Evolutionary conservation across 1,140 invertebrate species (phyloP), one percentile per base, ranked within the genome.

Genomic region (Cydia strobilella): DNA sequence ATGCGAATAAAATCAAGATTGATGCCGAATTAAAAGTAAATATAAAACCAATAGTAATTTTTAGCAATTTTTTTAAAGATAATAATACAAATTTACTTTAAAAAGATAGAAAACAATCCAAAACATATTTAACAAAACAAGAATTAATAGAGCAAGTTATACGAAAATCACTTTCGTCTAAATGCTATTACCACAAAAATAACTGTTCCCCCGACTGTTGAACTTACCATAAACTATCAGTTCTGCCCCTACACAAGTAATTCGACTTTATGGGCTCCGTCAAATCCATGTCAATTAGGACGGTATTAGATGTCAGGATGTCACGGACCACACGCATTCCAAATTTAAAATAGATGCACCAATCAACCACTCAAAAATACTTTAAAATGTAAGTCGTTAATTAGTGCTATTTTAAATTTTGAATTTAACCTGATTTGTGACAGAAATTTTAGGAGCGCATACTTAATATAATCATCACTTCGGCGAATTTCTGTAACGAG

Each of bases 271-370:
- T 69, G 65, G 65, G 27, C 65, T 12, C 31, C 31, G 65, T 69
- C 65, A 69, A 69, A 69, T 69, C 65, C 65, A 20, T 42, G 65
- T 69, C 35, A 69, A 69, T 69, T 69, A 69, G 65, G 65, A 18
- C 63, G 27, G 65, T 39, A 42, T 69, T 69, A 69, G 7, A 69
- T 69, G 65, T 69, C 65, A 69, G 42, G 7, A 69, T 69, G 65
- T 69, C 65, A 69, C 65, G 65, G 65, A 69, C 65, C 65, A 69
- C 65, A 69, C 65, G 35, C 65, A 39, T 69, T 69, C 65, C 31
- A 69, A 69, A 69, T 69, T 69, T 69, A 69, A 69, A 69, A 69
- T 69, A 69, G 65, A 69, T 35, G 5, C 10, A 59, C 54, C 20
- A 59, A 59, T 59, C 23, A 23, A 59, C n/a, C 20, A 45, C 42